phyloP scores from a whole-genome alignment of 1,140 invertebrate genomes.

The Himalopsyche phryganea region DNA sequence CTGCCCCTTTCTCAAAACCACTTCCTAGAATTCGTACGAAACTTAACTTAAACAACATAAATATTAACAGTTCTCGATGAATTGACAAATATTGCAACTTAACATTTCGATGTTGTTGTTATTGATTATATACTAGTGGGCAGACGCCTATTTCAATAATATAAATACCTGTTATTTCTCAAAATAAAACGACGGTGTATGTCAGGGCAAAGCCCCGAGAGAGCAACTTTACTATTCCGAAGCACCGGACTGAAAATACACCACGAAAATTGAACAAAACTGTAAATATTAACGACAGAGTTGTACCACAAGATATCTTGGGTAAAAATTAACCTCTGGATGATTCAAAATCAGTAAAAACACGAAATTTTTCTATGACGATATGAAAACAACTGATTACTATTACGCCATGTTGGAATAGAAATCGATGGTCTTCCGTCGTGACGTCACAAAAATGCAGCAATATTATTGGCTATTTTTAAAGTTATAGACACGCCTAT shows the following conservation, averaged over 20 bases:
- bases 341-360: constrained; percentile 10
- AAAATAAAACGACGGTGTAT: constrained; percentile 11
- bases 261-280: background rate
- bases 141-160: background rate
- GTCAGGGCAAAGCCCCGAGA: constrained; percentile 14
- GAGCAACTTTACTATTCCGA: background rate
- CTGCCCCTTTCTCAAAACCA: background rate
- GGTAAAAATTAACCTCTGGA: background rate
- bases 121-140: too few species aligned
- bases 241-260: constrained; percentile 8
- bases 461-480: constrained; percentile 15
- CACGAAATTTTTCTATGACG: background rate
- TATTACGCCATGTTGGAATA: constrained; percentile 49
- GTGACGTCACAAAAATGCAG: constrained; percentile 27
- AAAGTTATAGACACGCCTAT: constrained; percentile 16
- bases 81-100: background rate
- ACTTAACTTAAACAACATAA: background rate
- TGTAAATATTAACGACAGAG: too few species aligned
- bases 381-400: constrained; percentile 38
- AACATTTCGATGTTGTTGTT: background rate
- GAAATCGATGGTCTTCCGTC: constrained; percentile 36
- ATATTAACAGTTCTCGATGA: too few species aligned
- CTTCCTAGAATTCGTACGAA: background rate
- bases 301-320: background rate
- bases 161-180: constrained; percentile 14